These are phyloP conservation scores for Tetheella fluctuosa DNA, from an alignment of 2,888 invertebrate genomes.

Conservation along the genomic window DNA sequence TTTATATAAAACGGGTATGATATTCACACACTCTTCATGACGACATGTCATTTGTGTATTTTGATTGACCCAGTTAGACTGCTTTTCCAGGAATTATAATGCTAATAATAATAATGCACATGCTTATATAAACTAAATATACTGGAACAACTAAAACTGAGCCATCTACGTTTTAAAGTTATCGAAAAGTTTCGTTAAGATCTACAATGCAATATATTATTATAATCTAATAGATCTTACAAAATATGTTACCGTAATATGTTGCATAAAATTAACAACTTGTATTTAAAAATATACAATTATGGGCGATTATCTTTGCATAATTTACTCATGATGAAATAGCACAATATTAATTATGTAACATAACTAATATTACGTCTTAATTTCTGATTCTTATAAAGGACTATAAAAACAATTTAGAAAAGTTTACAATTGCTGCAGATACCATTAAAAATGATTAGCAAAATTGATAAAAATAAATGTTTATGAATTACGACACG, in stretches of 20 bases:
- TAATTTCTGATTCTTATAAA: constrained; percentile 12
- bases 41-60: too few relatives aligned
- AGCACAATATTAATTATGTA: constrained; percentile 37
- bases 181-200: too few relatives aligned
- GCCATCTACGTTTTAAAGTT: too few relatives aligned
- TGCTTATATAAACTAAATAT: too few relatives aligned
- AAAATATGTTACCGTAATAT: constrained; percentile 22
- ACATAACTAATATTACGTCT: constrained; percentile 14
- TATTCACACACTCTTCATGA: background rate
- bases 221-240: constrained; percentile 6
- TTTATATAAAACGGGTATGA: background rate
- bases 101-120: too few relatives aligned
- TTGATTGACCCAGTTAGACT: too few relatives aligned
- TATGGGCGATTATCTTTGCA: constrained; percentile 47
- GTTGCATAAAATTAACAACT: constrained; percentile 45
- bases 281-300: constrained; percentile 46
- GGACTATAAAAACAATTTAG: constrained; percentile 19
- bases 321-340: constrained; percentile 44
- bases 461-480: constrained; percentile 54
- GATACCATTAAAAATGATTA: constrained; percentile 48
- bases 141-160: too few relatives aligned
- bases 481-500: constrained; percentile 57
- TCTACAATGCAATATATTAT: background rate
- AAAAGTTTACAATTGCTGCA: constrained; percentile 33
- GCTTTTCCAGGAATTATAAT: too few relatives aligned